A percentile compares a stretch with the other conserved stretches of the same genome.
Conservation (phyloP, 2,797 vertebrate species). For the Ctenochaetus hawaiiensis region DNA sequence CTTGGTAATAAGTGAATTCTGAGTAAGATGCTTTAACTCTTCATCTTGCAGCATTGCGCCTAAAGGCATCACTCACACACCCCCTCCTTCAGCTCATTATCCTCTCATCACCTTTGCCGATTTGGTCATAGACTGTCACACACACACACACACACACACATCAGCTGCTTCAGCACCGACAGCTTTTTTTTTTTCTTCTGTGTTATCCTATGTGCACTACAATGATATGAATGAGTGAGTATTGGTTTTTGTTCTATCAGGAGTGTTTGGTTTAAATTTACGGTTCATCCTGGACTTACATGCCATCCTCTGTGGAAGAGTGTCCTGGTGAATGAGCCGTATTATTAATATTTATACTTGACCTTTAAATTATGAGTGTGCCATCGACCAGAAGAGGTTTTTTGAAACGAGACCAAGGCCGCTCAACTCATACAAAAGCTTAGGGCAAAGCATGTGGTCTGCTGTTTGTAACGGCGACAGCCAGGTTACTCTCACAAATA, state of each 20-base stretch:
- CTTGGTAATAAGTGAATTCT: not conserved
- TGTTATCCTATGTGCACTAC: not conserved
- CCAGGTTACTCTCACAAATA: slow-evolving; percentile 43
- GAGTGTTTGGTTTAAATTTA: slow-evolving; percentile 41
- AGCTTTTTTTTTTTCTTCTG: not conserved
- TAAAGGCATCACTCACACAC: slow-evolving; percentile 20
- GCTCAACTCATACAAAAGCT: slow-evolving; percentile 44
- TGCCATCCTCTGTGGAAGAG: slow-evolving; percentile 31
- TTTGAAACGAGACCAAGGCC: slow-evolving; percentile 54
- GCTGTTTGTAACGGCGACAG: slow-evolving; percentile 66
- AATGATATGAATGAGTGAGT: slow-evolving; percentile 34
- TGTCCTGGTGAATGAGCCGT: slow-evolving; percentile 57
- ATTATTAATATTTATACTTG: slow-evolving; percentile 75
- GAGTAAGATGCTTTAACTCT: not conserved
- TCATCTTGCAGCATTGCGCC: slow-evolving; percentile 16
- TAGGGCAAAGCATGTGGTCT: slow-evolving; percentile 48
- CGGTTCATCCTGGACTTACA: not conserved
- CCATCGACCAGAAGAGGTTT: slow-evolving; percentile 64
- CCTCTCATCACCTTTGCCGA: slow-evolving; percentile 57
- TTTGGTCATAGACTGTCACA: slow-evolving; percentile 57
- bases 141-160: slow-evolving; percentile 39
- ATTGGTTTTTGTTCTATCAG: slow-evolving; percentile 35
- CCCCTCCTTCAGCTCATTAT: slow-evolving; percentile 56
- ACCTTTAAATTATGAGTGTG: slow-evolving; percentile 75
- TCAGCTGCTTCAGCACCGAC: slow-evolving; percentile 42